Base-by-base conservation (phyloP, 1,140 invertebrate species). In the Brachionus rubens region DNA sequence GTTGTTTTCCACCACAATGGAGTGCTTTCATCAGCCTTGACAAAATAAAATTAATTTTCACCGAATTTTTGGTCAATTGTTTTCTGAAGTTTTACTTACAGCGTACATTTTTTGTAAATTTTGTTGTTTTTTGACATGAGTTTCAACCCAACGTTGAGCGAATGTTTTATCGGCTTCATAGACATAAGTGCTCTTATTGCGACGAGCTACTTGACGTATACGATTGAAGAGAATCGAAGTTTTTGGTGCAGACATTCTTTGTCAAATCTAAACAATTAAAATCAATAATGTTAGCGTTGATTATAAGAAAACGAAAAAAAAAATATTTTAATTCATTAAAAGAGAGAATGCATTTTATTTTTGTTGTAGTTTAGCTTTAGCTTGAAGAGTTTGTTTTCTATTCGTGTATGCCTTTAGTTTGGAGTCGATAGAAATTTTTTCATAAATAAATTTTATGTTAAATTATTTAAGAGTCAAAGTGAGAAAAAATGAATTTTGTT, bases 1-100 rank as follows among this genome's bases (percentile, higher is more conserved):
- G 68, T 50, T 30, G 68, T 50, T 72, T 72, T 72, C 68, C 68
- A 72, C 68, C 68, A 72, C 0, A 72, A 14, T 40, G 68, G 68
- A 19, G 30, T 48, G 12, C 36, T 33, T 12, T 33, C 50, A 40
- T 72, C 68, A 21, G 68, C 12, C 43, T 50, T 9, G 9, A 68
- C 21, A 72, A 50, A 72, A 50, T 4, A 4, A 4, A 50, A 47
- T 26, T 19, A 30, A 21, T 40, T 21, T 24, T 62, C 2, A 19
- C 3, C 1, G 1, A 19, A 62, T 40, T 9, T 19, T 40, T 19
- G 3, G 12, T 62, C 16, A 12, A 1, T 21, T 40, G 2, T 19
- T 40, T 19, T 33, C 24, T 47, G 5, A 3, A 47, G 28, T 21
- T n/a, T 26, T 40, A 54, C 46, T 40, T 48, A 72, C 68, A 21